A percentile compares a stretch with the other conserved stretches of the same genome.
These are phyloP conservation scores for Haliclona indistincta DNA, from an alignment of 37 sponge, comb jelly and placozoan species.

Conservation along the genomic window DNA sequence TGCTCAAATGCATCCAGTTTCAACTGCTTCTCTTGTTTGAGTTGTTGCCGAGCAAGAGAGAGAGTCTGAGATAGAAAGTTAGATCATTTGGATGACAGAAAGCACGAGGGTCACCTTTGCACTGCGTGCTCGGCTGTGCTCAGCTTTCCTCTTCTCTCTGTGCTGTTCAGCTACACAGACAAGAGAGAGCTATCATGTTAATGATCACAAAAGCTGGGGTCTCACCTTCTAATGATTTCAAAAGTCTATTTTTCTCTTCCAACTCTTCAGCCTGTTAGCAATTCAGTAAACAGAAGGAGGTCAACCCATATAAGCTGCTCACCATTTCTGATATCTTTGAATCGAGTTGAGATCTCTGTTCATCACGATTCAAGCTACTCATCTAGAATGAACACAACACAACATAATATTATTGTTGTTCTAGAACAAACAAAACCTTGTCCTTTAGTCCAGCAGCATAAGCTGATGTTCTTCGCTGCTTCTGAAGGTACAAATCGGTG, in stretches of 20 bases:
- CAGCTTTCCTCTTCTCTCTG: background rate
- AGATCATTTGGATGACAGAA: too few relatives aligned
- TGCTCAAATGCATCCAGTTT: conserved; percentile 83
- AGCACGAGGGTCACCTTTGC: too few relatives aligned
- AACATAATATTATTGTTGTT: too few relatives aligned
- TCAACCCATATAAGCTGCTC: conserved; percentile 52
- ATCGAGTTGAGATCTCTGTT: too few relatives aligned
- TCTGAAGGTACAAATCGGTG: too few relatives aligned
- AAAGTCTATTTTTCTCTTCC: conserved; percentile 27
- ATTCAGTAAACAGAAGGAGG: conserved; percentile 14
- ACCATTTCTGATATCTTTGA: too few relatives aligned
- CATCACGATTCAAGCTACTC: too few relatives aligned
- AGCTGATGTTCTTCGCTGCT: too few relatives aligned
- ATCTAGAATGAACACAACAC: too few relatives aligned
- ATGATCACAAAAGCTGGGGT: background rate
- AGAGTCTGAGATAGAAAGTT: too few relatives aligned
- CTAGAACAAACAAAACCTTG: too few relatives aligned
- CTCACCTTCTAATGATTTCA: conserved; percentile 13
- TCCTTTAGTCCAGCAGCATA: too few relatives aligned
- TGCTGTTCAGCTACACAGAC: conserved; percentile 9
- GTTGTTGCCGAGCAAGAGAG: conserved; percentile 52
- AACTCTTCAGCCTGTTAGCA: conserved; percentile 26
- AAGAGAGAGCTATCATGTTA: background rate
- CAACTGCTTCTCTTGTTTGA: conserved; percentile 66
- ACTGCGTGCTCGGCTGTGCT: background rate